Percentiles rank a stretch among this genome's conserved stretches.
Conservation (phyloP, 2,888 invertebrate species). For the Teleiodes luculella region DNA sequence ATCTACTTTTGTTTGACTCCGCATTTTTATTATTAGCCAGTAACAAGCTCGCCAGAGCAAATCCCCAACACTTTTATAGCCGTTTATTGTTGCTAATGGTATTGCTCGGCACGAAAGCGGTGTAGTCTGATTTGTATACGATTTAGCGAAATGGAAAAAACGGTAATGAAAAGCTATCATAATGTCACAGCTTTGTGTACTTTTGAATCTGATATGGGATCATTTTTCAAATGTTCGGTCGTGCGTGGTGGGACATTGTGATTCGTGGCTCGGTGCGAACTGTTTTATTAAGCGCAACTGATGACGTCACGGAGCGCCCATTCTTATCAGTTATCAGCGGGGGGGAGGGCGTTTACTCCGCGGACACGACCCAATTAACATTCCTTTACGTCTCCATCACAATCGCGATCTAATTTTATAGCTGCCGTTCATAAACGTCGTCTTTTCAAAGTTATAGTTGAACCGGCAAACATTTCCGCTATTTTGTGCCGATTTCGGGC, state of each 20-base stretch:
- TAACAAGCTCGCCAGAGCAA: not conserved
- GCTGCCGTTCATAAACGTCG: conserved; percentile 9
- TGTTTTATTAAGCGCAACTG: not conserved
- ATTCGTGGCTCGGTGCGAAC: not conserved
- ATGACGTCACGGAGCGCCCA: not conserved
- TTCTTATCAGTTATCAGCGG: not conserved
- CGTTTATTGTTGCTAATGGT: conserved; percentile 14
- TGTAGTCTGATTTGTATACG: conserved; percentile 8
- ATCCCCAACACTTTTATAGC: conserved; percentile 6
- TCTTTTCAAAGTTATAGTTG: conserved; percentile 9
- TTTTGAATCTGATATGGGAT: no score
- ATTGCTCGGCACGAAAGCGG: conserved; percentile 11
- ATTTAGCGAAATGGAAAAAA: conserved; percentile 13
- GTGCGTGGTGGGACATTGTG: not conserved
- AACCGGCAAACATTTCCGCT: conserved; percentile 10
- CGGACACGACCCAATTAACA: conserved; percentile 7
- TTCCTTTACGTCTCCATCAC: conserved; percentile 9
- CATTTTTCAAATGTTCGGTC: not conserved
- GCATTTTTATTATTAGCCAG: conserved; percentile 7
- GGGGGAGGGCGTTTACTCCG: not conserved
- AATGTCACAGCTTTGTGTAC: not conserved
- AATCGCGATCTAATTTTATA: conserved; percentile 7
- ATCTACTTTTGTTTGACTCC: conserved; percentile 7
- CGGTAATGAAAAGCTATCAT: conserved; percentile 8
- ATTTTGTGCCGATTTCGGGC: conserved; percentile 6